Percentiles rank a stretch among this genome's conserved stretches.
phyloP scores from a whole-genome alignment of 1,140 invertebrate species.

The Bombus balteatus region DNA sequence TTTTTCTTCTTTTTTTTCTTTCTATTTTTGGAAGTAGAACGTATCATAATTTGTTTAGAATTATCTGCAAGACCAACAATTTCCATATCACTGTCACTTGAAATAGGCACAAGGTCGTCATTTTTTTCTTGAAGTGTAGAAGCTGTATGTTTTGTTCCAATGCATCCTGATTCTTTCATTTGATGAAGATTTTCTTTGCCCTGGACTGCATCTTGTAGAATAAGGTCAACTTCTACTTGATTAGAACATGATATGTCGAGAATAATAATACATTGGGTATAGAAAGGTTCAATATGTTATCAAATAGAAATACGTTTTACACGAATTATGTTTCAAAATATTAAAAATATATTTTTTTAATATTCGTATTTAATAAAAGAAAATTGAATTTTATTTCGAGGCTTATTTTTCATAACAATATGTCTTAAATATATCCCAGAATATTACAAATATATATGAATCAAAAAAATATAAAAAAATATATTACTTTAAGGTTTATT shows the following conservation, averaged over 20 bases:
- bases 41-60: constrained; percentile 53
- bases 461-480: no score
- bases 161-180: constrained; percentile 69
- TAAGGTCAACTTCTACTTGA: constrained; percentile 75
- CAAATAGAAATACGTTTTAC: neutral
- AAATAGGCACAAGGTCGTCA: constrained; percentile 79
- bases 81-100: constrained; percentile 80
- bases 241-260: constrained; percentile 63
- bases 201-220: constrained; percentile 79
- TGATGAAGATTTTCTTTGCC: constrained; percentile 79
- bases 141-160: constrained; percentile 54
- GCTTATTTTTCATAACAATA: neutral
- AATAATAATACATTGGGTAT: constrained; percentile 23
- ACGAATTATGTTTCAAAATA: neutral
- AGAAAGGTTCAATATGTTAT: constrained; percentile 9
- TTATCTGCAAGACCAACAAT: constrained; percentile 71
- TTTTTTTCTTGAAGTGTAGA: constrained; percentile 77
- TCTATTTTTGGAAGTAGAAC: constrained; percentile 29
- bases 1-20: constrained; percentile 72
- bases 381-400: neutral
- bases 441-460: neutral
- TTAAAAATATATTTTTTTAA: neutral
- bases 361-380: no score
- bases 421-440: no score
- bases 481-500: neutral